Base-by-base conservation (phyloP, 2,888 invertebrate genomes). In the Athrips mouffetella region DNA sequence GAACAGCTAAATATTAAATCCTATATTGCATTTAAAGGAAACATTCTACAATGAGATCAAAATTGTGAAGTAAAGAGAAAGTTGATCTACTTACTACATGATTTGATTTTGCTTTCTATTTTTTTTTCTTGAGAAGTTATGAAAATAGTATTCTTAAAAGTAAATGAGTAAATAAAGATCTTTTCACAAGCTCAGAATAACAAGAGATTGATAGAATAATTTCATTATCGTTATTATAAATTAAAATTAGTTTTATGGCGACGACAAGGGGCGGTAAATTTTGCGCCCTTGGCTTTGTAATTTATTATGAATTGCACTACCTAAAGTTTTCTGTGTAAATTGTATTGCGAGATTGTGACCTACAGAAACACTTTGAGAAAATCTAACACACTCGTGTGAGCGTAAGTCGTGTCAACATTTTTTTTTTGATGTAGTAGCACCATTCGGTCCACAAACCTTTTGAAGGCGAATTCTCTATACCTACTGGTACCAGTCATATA, bases 21-120 rank as follows among this genome's bases (percentile, higher is more conserved):
- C n/a, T n/a, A n/a, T n/a, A n/a, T n/a, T n/a, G n/a, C n/a, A 27
- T 27, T 10, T 10, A 2, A 10, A 27, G 7, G n/a, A 3, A 6
- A 6, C n/a, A 10, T 33, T 6, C 27, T 15, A 33, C 27, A 25
- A 27, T 41, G 40, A 41, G 40, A 41, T 41, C 25, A 41, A 41
- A 25, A 13, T 13, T n/a, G 3, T 18, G 10, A 20, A 20, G 20
- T 1, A 31, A 11, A 25, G 39, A 8, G 20, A 8, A 3, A 40
- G n/a, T 18, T 11, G n/a, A 33, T 33, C 8, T 33, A 33, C 33
- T n/a, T n/a, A n/a, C 29, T 29, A 33, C 33, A 33, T 33, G 15
- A 33, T 33, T 33, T 16, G 16, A 31, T 16, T 33, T 33, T 31
- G 31, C 6, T 3, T n/a, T n/a, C n/a, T n/a, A n/a, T n/a, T n/a